Evolutionary conservation across 2,797 vertebrate species (phyloP).

Genomic region (Coregonus ussuriensis): DNA sequence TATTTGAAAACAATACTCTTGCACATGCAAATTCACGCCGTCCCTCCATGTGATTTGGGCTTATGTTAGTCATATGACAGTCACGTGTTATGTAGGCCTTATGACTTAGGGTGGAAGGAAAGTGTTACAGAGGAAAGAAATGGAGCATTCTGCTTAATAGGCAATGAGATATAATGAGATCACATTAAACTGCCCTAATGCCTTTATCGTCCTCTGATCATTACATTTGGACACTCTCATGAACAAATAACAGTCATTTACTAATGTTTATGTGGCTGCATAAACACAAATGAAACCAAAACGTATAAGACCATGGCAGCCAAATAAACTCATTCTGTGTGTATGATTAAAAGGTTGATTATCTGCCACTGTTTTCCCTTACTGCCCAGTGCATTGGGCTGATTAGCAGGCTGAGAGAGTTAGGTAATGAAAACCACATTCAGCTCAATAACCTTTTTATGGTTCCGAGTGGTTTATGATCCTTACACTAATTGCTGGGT

Average conservation of each 20-base stretch:
- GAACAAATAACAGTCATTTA: constrained; percentile 64
- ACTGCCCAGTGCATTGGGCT: constrained; percentile 48
- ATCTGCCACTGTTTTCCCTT: constrained; percentile 47
- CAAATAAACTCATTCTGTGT: constrained; percentile 49
- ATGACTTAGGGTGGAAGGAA: not conserved
- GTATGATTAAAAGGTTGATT: constrained; percentile 66
- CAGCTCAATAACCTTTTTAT: constrained; percentile 70
- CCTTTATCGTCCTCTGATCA: constrained; percentile 28
- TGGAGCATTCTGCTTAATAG: not conserved
- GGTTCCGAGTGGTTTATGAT: constrained; percentile 69
- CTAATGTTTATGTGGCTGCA: constrained; percentile 64
- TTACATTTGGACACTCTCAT: constrained; percentile 58
- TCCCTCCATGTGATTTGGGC: not conserved
- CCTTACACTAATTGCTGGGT: constrained; percentile 71
- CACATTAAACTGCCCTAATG: constrained; percentile 37
- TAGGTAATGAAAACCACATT: constrained; percentile 62
- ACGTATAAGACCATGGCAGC: constrained; percentile 47
- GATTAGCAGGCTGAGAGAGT: constrained; percentile 62
- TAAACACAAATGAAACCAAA: constrained; percentile 38
- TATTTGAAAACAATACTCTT: not conserved
- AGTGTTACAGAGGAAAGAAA: not conserved
- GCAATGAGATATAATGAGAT: constrained; percentile 15
- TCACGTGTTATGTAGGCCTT: not conserved
- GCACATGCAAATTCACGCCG: not conserved
- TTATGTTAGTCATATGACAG: not conserved